Conservation (phyloP, 2,888 invertebrate species). For the Diarsia brunnea region DNA sequence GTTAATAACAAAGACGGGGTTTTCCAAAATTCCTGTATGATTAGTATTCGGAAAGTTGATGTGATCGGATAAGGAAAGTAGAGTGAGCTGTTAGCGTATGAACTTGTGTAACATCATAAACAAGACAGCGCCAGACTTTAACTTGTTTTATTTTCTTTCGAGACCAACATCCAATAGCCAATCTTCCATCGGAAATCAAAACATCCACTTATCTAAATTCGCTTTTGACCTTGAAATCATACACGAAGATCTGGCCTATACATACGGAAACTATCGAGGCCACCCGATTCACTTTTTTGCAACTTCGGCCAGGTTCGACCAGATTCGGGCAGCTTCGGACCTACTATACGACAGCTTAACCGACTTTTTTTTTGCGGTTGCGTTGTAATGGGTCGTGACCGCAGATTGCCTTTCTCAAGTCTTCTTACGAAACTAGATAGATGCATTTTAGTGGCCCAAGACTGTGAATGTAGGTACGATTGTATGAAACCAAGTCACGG, state of each 20-base stretch:
- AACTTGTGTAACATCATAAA: background rate
- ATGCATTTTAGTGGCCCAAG: conserved; percentile 54
- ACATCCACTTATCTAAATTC: conserved; percentile 46
- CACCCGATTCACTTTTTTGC: conserved; percentile 60
- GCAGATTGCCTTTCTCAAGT: conserved; percentile 67
- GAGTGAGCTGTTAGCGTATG: background rate
- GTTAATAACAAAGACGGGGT: background rate
- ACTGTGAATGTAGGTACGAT: conserved; percentile 62
- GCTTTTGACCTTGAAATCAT: conserved; percentile 56
- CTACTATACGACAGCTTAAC: conserved; percentile 53
- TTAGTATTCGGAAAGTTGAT: conserved; percentile 8
- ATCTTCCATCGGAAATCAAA: conserved; percentile 31
- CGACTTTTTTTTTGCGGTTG: conserved; percentile 49
- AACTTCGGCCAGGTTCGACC: conserved; percentile 34
- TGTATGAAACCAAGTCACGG: conserved; percentile 54
- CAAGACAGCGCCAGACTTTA: background rate
- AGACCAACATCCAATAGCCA: conserved; percentile 1
- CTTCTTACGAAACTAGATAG: conserved; percentile 68
- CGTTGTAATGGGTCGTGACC: conserved; percentile 64
- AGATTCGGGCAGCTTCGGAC: conserved; percentile 28
- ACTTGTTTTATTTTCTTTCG: conserved; percentile 1
- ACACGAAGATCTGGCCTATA: conserved; percentile 49
- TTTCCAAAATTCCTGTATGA: conserved; percentile 1
- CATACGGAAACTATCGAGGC: conserved; percentile 53
- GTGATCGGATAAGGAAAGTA: conserved; percentile 14